Evolutionary conservation across 2,888 invertebrate species (phyloP).

Genomic region (Odontocerum albicorne): DNA sequence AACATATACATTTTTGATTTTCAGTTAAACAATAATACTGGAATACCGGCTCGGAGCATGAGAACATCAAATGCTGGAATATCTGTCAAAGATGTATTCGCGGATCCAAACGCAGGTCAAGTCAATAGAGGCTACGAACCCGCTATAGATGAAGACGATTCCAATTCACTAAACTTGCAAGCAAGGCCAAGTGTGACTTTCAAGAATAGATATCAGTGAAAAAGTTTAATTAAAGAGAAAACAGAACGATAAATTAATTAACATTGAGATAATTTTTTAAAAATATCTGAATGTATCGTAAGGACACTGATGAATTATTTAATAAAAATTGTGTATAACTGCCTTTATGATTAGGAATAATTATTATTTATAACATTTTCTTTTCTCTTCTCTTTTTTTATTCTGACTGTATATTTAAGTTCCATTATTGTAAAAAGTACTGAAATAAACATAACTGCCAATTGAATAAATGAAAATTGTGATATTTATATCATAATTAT

Average conservation of each 20-base stretch:
- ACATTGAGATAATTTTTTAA: too few relatives aligned
- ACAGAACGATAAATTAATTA: too few relatives aligned
- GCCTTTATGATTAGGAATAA: too few relatives aligned
- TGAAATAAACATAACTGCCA: conserved; percentile 18
- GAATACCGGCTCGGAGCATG: conserved; percentile 63
- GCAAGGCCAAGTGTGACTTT: conserved; percentile 67
- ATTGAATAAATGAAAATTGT: conserved; percentile 16
- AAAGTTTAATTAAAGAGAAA: conserved; percentile 1
- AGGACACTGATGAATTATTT: too few relatives aligned
- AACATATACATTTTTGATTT: too few relatives aligned
- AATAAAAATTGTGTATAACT: too few relatives aligned
- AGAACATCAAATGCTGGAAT: conserved; percentile 77
- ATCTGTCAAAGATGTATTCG: conserved; percentile 79
- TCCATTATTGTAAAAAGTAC: conserved; percentile 13
- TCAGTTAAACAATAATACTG: conserved; percentile 64
- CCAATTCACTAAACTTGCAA: conserved; percentile 73
- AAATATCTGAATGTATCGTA: too few relatives aligned
- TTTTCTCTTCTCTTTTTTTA: too few relatives aligned
- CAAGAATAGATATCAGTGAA: conserved; percentile 32
- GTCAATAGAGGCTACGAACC: conserved; percentile 78
- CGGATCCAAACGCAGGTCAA: conserved; percentile 69
- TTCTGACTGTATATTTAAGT: not conserved
- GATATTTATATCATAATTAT: conserved; percentile 18
- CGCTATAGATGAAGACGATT: conserved; percentile 66
- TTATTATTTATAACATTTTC: too few relatives aligned